Base-by-base conservation (phyloP, 2,888 invertebrate species). In the Scaptomyza reducta region DNA sequence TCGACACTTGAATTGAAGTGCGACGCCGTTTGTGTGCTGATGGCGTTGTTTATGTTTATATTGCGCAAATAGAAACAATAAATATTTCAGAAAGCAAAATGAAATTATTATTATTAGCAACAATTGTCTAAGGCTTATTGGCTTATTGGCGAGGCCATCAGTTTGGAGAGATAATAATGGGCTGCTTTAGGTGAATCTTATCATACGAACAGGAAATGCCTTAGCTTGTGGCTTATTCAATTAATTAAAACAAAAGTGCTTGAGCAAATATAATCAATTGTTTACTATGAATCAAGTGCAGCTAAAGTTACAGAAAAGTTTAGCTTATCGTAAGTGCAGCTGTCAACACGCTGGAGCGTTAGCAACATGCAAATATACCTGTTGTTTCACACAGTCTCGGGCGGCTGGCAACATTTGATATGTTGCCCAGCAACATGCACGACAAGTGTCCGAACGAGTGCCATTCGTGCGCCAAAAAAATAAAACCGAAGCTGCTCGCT, bases 41-140 rank as follows among this genome's bases (percentile, higher is more conserved):
- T 55, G 42, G 29, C 57, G 47, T 53, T 78, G 44, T 45, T 66
- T 35, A 16, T 74, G 55, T 73, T 62, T 71, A 62, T 70, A 33
- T 73, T 85, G 61, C 53, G 59, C 79, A 82, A 85, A 82, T 71
- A 83, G 63, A 60, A 77, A 79, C 60, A 79, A 70, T 50, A 79
- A 79, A 85, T 81, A 81, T 71, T 84, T 55, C 44, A 70, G 50
- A 77, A 65, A 70, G 47, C 67, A 65, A 69, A 82, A 74, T 65
- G 46, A 67, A 74, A 64, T 82, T 73, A 67, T 81, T 70, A 84
- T 82, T 73, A 85, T 79, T 76, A 70, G 72, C 69, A 63, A 70
- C 76, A 69, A 66, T 73, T 69, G 64, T 61, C 70, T 74, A 51
- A 53, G 73, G 61, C 69, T 76, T 69, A 76, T 73, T 55, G 74